Evolutionary conservation across 2,888 invertebrate genomes (phyloP).

Genomic region (Ephialtes manifestator): DNA sequence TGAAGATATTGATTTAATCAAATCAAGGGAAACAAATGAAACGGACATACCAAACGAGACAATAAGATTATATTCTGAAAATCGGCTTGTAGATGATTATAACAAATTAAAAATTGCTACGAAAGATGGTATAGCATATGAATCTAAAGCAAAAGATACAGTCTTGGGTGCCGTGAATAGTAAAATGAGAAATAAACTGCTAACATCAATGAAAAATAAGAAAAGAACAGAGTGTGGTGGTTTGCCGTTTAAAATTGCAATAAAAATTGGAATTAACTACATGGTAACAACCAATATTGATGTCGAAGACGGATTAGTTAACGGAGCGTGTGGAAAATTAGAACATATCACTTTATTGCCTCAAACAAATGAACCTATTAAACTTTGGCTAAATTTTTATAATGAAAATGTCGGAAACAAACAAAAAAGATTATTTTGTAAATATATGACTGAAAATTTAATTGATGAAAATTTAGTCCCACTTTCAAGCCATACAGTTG

Average conservation of each 20-base stretch:
- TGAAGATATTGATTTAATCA: neutral
- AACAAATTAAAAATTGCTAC: neutral
- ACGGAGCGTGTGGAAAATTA: too few relatives aligned
- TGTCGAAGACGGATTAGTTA: slow-evolving; percentile 3
- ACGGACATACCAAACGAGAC: neutral
- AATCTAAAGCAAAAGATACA: neutral
- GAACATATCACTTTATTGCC: neutral
- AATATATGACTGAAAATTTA: too few relatives aligned
- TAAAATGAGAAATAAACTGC: too few relatives aligned
- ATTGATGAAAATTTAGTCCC: neutral
- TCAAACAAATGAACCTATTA: neutral
- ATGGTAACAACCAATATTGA: slow-evolving; percentile 11
- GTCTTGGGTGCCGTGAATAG: slow-evolving; percentile 6
- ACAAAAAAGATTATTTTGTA: too few relatives aligned
- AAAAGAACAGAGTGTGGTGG: slow-evolving; percentile 5
- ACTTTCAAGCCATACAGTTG: neutral
- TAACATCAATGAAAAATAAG: slow-evolving; percentile 8
- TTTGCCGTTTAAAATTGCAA: slow-evolving; percentile 8
- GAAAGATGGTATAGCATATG: slow-evolving; percentile 14
- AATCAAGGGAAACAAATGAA: slow-evolving; percentile 5
- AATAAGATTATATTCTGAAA: slow-evolving; percentile 10
- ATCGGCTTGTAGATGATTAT: too few relatives aligned
- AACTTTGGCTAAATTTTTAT: neutral
- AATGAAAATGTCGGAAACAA: slow-evolving; percentile 1
- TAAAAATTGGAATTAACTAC: too few relatives aligned